Conservation (phyloP, 2,113 vertebrate genomes). For the Craseonycteris thonglongyai region DNA sequence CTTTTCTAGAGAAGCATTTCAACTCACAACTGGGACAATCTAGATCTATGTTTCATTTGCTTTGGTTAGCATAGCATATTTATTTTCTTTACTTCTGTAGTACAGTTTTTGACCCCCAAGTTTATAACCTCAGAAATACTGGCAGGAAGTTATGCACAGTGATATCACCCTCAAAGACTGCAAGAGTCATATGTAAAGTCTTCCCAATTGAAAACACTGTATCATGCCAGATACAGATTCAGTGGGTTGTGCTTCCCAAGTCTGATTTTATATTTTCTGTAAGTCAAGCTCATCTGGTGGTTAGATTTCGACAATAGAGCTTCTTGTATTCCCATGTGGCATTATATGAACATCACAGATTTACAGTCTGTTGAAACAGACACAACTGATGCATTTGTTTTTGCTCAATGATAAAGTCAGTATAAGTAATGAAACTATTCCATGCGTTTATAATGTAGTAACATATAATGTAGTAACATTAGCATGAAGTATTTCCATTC, state of each 20-base stretch:
- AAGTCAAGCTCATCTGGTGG: not conserved
- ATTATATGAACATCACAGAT: not conserved
- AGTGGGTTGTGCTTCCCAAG: not conserved
- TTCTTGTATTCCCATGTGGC: constrained; percentile 20
- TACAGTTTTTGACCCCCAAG: not conserved
- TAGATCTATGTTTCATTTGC: not conserved
- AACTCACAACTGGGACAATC: not conserved
- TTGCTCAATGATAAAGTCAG: constrained; percentile 3
- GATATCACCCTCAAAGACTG: constrained; percentile 12
- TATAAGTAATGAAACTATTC: not conserved
- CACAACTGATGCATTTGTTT: not conserved
- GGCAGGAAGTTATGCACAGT: not conserved
- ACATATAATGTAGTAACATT: constrained; percentile 8
- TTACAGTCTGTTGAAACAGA: constrained; percentile 30
- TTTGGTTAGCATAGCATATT: not conserved
- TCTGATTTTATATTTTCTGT: constrained; percentile 20
- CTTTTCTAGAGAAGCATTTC: not conserved
- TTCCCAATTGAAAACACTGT: not conserved
- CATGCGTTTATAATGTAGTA: constrained; percentile 9
- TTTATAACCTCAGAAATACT: not conserved
- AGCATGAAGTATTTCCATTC: not conserved
- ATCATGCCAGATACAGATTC: not conserved
- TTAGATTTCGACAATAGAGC: not conserved
- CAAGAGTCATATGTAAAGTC: constrained; percentile 5
- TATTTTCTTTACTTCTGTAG: constrained; percentile 18